Evolutionary conservation across 2,888 invertebrate genomes (phyloP).

Genomic region (Eupithecia inturbata): DNA sequence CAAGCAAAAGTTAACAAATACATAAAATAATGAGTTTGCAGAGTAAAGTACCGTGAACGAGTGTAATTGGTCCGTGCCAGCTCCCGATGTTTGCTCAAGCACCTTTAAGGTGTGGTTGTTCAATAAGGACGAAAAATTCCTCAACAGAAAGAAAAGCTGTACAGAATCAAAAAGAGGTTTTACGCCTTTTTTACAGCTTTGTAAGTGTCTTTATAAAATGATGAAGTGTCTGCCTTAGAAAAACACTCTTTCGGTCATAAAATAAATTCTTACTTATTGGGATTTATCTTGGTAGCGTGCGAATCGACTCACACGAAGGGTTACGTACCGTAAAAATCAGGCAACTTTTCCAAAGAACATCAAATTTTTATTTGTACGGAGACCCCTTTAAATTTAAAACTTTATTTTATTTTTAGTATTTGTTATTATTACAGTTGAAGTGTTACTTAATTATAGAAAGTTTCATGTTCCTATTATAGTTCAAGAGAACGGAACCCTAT

Average conservation of each 20-base stretch:
- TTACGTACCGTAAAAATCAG: too few species aligned
- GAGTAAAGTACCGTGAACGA: background rate
- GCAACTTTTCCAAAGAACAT: too few species aligned
- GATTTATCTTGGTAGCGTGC: background rate
- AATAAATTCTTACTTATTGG: background rate
- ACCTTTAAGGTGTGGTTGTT: background rate
- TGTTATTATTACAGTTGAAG: too few species aligned
- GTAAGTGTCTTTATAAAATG: conserved; percentile 8
- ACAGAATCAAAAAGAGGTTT: background rate
- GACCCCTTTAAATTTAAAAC: too few species aligned
- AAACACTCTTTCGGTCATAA: background rate
- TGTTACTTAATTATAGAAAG: too few species aligned
- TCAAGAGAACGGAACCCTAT: too few species aligned
- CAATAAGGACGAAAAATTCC: background rate
- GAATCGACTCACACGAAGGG: too few species aligned
- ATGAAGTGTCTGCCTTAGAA: background rate
- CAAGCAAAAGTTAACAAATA: conserved; percentile 9
- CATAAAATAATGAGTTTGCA: background rate
- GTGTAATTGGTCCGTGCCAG: background rate
- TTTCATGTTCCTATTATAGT: too few species aligned
- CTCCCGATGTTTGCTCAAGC: background rate
- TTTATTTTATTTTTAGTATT: too few species aligned
- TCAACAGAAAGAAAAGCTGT: background rate
- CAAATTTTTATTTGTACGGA: too few species aligned
- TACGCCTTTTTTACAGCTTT: background rate